phyloP scores from a whole-genome alignment of 37 sponge, comb jelly and placozoan genomes.

The Theonella swinhoei region DNA sequence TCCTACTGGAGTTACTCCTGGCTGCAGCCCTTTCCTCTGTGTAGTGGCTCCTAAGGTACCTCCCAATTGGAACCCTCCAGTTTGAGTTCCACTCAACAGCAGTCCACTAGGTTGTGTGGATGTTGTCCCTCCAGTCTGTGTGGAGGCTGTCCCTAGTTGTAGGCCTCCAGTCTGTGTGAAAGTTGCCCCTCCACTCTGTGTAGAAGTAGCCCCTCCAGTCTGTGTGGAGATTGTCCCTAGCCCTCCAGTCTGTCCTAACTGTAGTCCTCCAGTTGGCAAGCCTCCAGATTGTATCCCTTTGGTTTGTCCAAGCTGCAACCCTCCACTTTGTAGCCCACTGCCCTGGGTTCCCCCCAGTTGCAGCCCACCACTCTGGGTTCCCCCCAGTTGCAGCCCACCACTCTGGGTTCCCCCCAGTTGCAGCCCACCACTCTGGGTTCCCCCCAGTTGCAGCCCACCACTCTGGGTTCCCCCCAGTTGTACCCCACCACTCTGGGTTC shows the following conservation, averaged over 20 bases:
- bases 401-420: neutral
- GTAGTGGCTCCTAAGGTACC: neutral
- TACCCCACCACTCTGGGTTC: neutral
- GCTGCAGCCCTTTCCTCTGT: neutral
- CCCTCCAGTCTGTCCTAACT: slow-evolving; percentile 21
- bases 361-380: neutral
- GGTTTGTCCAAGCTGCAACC: slow-evolving; percentile 16
- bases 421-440: neutral
- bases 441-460: neutral
- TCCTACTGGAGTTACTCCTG: neutral
- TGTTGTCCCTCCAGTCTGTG: neutral
- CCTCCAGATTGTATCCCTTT: neutral
- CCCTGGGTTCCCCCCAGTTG: neutral
- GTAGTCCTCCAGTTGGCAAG: slow-evolving; percentile 9
- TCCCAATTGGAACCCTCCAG: slow-evolving; percentile 4
- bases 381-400: neutral
- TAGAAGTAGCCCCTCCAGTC: slow-evolving; percentile 4
- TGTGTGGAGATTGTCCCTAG: neutral
- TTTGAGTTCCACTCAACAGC: neutral
- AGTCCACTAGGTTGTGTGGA: slow-evolving; percentile 7
- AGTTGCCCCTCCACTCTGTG: neutral
- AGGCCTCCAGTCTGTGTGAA: slow-evolving; percentile 9
- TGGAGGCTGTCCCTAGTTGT: slow-evolving; percentile 21
- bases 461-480: neutral
- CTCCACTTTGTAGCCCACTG: slow-evolving; percentile 8